A percentile compares a stretch with the other conserved stretches of the same genome.
These are phyloP conservation scores for Arge pagana DNA, from an alignment of 2,888 invertebrate species.

Conservation along the genomic window DNA sequence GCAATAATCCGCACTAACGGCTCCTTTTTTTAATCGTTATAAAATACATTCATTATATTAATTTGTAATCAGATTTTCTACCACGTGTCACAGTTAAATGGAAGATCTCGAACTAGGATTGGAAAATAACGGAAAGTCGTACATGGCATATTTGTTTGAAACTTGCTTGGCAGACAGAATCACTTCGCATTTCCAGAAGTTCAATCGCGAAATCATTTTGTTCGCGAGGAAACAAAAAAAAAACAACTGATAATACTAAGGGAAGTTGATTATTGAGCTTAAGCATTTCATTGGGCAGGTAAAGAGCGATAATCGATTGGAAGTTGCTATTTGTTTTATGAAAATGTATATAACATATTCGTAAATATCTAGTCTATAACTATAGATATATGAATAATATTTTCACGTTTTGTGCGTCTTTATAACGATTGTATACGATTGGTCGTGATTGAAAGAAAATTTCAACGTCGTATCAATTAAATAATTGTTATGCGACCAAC, in stretches of 20 bases:
- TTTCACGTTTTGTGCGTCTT: conserved; percentile 13
- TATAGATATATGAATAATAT: too few relatives aligned
- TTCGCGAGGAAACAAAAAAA: too few relatives aligned
- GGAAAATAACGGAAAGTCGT: conserved; percentile 11
- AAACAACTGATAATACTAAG: too few relatives aligned
- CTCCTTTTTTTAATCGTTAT: too few relatives aligned
- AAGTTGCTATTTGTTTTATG: conserved; percentile 2
- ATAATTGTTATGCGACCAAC: conserved; percentile 14
- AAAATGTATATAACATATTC: conserved; percentile 9
- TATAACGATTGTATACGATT: conserved; percentile 3
- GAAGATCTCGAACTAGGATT: conserved; percentile 4
- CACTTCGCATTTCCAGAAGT: too few relatives aligned
- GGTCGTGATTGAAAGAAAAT: neutral
- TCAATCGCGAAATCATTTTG: too few relatives aligned
- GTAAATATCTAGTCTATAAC: too few relatives aligned
- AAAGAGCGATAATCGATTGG: neutral
- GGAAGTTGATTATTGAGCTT: too few relatives aligned
- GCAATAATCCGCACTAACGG: too few relatives aligned
- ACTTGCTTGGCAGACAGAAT: neutral
- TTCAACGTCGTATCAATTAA: conserved; percentile 8
- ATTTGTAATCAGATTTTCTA: too few relatives aligned
- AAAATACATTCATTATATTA: conserved; percentile 3
- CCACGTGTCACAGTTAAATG: conserved; percentile 10
- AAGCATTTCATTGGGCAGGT: too few relatives aligned
- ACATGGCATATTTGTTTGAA: too few relatives aligned